A percentile compares a stretch with the other conserved stretches of the same genome.
These are phyloP conservation scores for Kryptolebias ocellatus DNA, from an alignment of 2,797 vertebrate genomes.

Conservation along the genomic window DNA sequence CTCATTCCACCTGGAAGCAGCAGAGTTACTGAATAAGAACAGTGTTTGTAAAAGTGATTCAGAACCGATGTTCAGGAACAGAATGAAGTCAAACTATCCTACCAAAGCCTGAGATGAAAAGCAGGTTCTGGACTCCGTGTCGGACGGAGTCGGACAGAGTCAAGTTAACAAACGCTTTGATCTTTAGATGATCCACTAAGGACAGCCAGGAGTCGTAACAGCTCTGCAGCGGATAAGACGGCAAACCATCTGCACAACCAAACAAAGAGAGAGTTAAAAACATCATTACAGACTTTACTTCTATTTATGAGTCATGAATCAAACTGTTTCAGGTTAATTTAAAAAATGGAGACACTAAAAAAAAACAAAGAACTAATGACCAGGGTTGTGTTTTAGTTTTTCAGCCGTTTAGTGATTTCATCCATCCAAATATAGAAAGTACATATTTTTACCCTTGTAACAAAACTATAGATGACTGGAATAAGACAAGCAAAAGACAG, in stretches of 20 bases:
- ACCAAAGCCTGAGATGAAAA: conserved; percentile 92
- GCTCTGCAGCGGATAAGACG: conserved; percentile 85
- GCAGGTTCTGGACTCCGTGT: conserved; percentile 86
- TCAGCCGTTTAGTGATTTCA: no score
- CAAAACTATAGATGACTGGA: no score
- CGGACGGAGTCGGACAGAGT: conserved; percentile 85
- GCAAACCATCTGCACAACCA: conserved; percentile 78
- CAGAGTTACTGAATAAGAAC: not conserved
- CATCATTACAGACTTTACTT: not conserved
- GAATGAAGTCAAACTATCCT: conserved; percentile 31
- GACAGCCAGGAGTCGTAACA: conserved; percentile 87
- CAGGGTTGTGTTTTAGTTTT: no score
- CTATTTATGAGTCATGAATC: not conserved
- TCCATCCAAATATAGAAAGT: no score
- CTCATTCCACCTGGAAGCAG: conserved; percentile 85
- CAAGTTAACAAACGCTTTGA: conserved; percentile 91
- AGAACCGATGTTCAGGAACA: not conserved
- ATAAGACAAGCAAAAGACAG: no score
- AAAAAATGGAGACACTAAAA: not conserved
- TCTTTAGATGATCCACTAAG: conserved; percentile 88
- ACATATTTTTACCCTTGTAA: no score
- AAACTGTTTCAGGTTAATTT: not conserved
- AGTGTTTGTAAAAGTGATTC: rapidly evolving
- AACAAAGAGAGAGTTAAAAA: not conserved
- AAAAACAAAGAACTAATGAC: no score